Percentiles rank a stretch among this genome's conserved stretches.
These are phyloP conservation scores for Ips nitidus DNA, from an alignment of 1,140 invertebrate species.

Conservation along the genomic window DNA sequence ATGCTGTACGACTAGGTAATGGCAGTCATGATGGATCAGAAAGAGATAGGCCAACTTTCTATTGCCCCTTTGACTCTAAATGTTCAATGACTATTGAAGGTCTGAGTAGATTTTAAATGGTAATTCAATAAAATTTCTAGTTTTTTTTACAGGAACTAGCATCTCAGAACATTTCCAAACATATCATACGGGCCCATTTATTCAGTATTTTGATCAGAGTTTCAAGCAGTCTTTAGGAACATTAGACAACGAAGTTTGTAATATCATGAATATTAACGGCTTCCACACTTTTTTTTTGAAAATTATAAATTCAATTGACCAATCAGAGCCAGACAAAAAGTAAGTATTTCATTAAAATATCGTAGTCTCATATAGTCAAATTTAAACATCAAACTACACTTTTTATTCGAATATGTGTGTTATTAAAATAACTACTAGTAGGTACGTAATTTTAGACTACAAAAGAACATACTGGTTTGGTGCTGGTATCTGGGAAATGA, in stretches of 20 bases:
- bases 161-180: slow-evolving; percentile 45
- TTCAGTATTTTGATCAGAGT: slow-evolving; percentile 45
- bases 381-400: slow-evolving; percentile 4
- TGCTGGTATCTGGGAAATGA: slow-evolving; percentile 38
- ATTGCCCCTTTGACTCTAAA: slow-evolving; percentile 34
- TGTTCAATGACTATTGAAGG: slow-evolving; percentile 27
- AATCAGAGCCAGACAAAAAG: slow-evolving; percentile 3
- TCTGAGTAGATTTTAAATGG: neutral
- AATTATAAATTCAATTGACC: slow-evolving; percentile 16
- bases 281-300: slow-evolving; percentile 41
- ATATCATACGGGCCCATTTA: slow-evolving; percentile 44
- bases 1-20: slow-evolving; percentile 9
- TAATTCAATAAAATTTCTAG: slow-evolving; percentile 10
- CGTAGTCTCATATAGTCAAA: neutral
- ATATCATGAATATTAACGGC: slow-evolving; percentile 30
- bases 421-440: no score
- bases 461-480: slow-evolving; percentile 39
- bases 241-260: slow-evolving; percentile 36
- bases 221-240: slow-evolving; percentile 34
- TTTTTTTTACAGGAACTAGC: slow-evolving; percentile 35
- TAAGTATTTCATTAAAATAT: slow-evolving; percentile 11
- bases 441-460: slow-evolving; percentile 18
- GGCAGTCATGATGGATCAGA: slow-evolving; percentile 6
- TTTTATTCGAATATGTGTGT: no score
- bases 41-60: slow-evolving; percentile 14